Percentiles rank a stretch among this genome's conserved stretches.
Evolutionary conservation across 53 echinoderm and acorn worm species (phyloP).

Genomic region (Holothuria scabra): DNA sequence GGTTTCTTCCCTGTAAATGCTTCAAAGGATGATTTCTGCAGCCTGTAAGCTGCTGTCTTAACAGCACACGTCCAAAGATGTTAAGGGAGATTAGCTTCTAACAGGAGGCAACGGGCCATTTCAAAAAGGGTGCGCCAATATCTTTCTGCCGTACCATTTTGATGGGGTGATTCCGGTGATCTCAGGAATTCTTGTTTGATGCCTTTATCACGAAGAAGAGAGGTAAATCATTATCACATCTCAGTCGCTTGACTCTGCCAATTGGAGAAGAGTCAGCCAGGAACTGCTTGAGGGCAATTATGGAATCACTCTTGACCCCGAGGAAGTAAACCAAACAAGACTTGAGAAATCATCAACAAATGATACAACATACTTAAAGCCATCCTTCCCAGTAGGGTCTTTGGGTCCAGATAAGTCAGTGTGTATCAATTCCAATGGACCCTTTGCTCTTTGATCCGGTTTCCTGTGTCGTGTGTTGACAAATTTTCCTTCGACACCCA

Average conservation of each 20-base stretch:
- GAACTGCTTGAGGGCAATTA: slow-evolving; percentile 40
- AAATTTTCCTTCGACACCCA: slow-evolving; percentile 38
- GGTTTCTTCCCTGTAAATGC: slow-evolving; percentile 45
- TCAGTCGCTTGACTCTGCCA: slow-evolving; percentile 31
- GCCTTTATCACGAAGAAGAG: slow-evolving; percentile 26
- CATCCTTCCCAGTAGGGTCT: slow-evolving; percentile 42
- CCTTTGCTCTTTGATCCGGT: neutral
- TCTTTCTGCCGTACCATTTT: slow-evolving; percentile 61
- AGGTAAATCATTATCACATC: slow-evolving; percentile 57
- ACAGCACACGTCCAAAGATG: slow-evolving; percentile 50
- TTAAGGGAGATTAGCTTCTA: slow-evolving; percentile 50
- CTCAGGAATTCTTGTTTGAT: slow-evolving; percentile 49
- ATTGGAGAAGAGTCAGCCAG: slow-evolving; percentile 45
- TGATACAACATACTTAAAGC: slow-evolving; percentile 46
- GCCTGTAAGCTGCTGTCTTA: slow-evolving; percentile 43
- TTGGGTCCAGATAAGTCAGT: slow-evolving; percentile 46
- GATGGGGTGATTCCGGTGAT: slow-evolving; percentile 55
- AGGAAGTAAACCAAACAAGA: slow-evolving; percentile 51
- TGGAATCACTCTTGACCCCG: slow-evolving; percentile 45
- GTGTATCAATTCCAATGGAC: slow-evolving; percentile 28
- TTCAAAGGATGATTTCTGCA: neutral
- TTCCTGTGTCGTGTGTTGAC: slow-evolving; percentile 18
- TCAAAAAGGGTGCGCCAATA: slow-evolving; percentile 51
- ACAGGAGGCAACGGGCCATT: slow-evolving; percentile 49
- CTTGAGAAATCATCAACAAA: slow-evolving; percentile 57